Conservation (phyloP, 2,113 vertebrate genomes). For the Corvus moneduloides region DNA sequence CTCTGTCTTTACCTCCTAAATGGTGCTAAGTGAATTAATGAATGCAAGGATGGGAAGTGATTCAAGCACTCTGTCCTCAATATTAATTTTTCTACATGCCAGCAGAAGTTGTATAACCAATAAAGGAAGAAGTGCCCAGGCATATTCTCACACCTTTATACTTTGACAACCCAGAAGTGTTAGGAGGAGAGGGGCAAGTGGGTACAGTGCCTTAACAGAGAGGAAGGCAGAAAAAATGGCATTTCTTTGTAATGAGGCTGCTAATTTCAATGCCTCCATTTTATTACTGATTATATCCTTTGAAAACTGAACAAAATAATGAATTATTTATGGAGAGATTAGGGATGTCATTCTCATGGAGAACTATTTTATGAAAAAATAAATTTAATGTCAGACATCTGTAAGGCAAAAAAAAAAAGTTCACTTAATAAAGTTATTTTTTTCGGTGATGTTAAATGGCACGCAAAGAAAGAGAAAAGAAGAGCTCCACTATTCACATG, state of each 20-base stretch:
- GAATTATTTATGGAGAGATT: constrained; percentile 27
- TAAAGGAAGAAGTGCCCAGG: background rate
- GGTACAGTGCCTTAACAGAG: background rate
- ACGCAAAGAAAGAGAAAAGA: background rate
- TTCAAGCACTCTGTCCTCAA: background rate
- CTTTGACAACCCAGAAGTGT: background rate
- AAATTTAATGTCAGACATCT: background rate
- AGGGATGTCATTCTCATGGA: background rate
- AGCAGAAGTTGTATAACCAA: background rate
- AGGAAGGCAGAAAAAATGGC: background rate
- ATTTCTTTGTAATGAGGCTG: background rate
- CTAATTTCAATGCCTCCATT: background rate
- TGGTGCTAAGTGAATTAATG: background rate
- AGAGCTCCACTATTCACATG: background rate
- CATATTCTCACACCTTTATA: background rate
- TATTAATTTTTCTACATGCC: background rate
- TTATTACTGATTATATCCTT: constrained; percentile 23
- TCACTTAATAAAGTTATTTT: background rate
- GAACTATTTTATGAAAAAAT: constrained; percentile 9
- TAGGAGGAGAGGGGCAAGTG: background rate
- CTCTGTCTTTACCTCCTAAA: background rate
- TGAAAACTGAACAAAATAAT: constrained; percentile 26
- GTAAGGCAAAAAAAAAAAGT: background rate
- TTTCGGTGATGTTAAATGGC: background rate
- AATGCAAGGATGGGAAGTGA: background rate